These are phyloP conservation scores for Bombylius discolor DNA, from an alignment of 2,888 invertebrate genomes.

Conservation along the genomic window DNA sequence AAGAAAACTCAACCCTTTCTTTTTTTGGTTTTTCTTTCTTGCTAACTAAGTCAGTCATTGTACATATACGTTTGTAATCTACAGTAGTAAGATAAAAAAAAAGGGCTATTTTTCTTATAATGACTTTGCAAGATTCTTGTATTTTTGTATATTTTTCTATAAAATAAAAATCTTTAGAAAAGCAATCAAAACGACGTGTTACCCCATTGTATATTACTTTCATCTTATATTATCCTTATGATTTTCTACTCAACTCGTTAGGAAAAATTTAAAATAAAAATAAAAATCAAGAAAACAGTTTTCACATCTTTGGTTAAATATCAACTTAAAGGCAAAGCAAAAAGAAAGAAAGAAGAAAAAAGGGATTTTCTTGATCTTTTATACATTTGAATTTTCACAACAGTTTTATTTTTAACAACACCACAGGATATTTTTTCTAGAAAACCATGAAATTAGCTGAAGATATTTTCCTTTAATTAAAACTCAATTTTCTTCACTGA, in stretches of 20 bases:
- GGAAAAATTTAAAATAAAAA: no score
- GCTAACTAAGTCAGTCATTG: no score
- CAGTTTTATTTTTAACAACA: no score
- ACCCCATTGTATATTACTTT: background rate
- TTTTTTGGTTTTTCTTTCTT: background rate
- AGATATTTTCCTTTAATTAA: background rate
- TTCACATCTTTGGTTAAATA: background rate
- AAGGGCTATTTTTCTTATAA: conserved; percentile 7
- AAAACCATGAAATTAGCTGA: no score
- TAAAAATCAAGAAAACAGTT: no score
- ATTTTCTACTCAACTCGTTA: background rate
- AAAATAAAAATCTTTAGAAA: background rate
- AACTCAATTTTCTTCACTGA: background rate
- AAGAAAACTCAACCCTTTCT: conserved; percentile 13
- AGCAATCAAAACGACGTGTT: background rate
- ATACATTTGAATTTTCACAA: no score
- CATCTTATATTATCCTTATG: background rate
- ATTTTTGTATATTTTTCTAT: background rate
- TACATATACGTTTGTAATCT: background rate
- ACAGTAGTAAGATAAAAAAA: background rate
- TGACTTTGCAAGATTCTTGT: background rate
- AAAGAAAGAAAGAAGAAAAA: no score
- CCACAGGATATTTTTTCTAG: no score
- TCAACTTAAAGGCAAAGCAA: no score
- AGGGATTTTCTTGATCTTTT: no score